phyloP scores from a whole-genome alignment of 2,888 invertebrate species.

The Cryptocheilus praepositus region DNA sequence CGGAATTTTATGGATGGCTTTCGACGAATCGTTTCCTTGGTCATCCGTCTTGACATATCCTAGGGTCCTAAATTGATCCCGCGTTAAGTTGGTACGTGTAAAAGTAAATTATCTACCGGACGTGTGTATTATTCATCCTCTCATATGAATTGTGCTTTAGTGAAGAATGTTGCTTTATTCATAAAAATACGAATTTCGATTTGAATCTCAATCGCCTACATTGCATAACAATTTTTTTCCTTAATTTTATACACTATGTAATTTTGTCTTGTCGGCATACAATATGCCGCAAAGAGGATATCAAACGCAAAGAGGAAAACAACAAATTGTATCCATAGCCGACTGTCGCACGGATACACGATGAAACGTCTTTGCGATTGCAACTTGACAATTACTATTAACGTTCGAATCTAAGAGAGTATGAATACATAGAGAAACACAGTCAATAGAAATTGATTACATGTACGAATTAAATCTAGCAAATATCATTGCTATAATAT shows the following conservation, averaged over 20 bases:
- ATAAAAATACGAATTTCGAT: constrained; percentile 70
- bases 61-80: no score
- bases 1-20: no score
- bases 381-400: constrained; percentile 1
- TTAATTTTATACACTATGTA: constrained; percentile 45
- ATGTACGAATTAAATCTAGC: no score
- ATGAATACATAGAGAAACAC: no score
- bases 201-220: constrained; percentile 58
- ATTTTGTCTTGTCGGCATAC: constrained; percentile 31
- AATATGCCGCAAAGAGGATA: constrained; percentile 29
- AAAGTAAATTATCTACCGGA: no score
- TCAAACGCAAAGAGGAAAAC: constrained; percentile 27
- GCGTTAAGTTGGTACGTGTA: no score
- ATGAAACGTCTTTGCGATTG: neutral
- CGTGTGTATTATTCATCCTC: no score
- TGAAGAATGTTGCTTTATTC: constrained; percentile 57
- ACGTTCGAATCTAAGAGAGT: neutral
- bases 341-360: neutral
- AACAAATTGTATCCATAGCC: constrained; percentile 22
- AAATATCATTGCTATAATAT: no score
- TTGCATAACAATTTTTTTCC: constrained; percentile 60
- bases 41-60: no score
- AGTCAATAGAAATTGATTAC: no score
- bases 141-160: no score
- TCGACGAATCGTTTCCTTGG: no score